phyloP scores from a whole-genome alignment of 2,113 vertebrate genomes.

The Anolis carolinensis region DNA sequence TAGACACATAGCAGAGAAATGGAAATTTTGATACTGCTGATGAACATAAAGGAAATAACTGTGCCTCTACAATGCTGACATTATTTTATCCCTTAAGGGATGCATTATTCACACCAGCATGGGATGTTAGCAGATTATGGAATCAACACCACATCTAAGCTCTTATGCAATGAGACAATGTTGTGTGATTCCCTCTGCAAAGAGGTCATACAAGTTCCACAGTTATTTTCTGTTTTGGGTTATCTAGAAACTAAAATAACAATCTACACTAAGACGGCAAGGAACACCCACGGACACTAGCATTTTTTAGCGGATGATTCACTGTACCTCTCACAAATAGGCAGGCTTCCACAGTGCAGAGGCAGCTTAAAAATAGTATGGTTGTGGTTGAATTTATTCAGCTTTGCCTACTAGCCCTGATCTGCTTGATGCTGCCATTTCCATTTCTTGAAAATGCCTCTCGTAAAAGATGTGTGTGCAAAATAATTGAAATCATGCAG shows the following conservation, averaged over 20 bases:
- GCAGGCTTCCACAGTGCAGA: conserved; percentile 24
- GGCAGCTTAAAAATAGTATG: conserved; percentile 72
- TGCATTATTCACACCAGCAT: background rate
- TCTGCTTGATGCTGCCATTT: conserved; percentile 41
- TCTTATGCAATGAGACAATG: background rate
- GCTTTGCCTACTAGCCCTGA: conserved; percentile 10
- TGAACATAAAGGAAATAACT: conserved; percentile 20
- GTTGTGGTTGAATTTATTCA: conserved; percentile 48
- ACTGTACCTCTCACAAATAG: conserved; percentile 41
- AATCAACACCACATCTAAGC: background rate
- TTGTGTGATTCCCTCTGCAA: background rate
- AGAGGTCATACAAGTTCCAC: conserved; percentile 8
- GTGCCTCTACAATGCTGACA: background rate
- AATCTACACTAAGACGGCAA: conserved; percentile 52
- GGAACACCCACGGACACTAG: conserved; percentile 66
- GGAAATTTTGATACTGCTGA: conserved; percentile 28
- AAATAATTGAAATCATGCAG: background rate
- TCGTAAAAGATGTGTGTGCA: background rate
- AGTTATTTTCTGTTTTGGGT: conserved; percentile 32
- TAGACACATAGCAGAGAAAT: conserved; percentile 39
- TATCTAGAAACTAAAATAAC: conserved; percentile 42
- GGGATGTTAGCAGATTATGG: background rate
- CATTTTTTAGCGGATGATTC: conserved; percentile 74
- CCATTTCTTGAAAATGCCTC: conserved; percentile 1
- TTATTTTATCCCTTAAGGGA: background rate